Conservation (phyloP, 2,113 vertebrate genomes). For the Excalfactoria chinensis region DNA sequence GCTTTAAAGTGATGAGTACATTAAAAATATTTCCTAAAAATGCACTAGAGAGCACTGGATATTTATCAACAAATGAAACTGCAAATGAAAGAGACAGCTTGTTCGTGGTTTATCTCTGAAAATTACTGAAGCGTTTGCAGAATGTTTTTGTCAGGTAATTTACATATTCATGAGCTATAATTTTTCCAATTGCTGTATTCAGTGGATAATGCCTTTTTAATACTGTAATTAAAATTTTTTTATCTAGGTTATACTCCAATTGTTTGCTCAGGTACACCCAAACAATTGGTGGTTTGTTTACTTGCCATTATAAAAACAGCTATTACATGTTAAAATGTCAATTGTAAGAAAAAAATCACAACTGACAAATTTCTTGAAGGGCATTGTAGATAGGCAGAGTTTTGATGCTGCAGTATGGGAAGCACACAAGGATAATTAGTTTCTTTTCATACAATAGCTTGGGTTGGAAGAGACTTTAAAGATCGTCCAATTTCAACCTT, state of each 20-base stretch:
- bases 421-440: neutral
- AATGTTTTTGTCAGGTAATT: constrained; percentile 48
- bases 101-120: constrained; percentile 49
- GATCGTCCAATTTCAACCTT: neutral
- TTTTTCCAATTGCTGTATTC: constrained; percentile 58
- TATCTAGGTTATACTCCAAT: neutral
- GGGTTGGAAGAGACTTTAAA: neutral
- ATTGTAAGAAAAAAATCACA: neutral
- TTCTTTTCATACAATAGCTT: neutral
- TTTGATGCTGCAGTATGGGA: neutral
- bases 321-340: constrained; percentile 22
- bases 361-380: neutral
- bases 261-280: constrained; percentile 10
- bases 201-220: constrained; percentile 55
- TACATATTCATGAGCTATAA: constrained; percentile 50
- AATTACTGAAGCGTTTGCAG: constrained; percentile 47
- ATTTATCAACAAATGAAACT: constrained; percentile 32
- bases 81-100: constrained; percentile 30
- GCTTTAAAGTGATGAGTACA: constrained; percentile 8
- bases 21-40: constrained; percentile 27
- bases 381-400: neutral
- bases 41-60: neutral
- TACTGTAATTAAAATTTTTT: constrained; percentile 36
- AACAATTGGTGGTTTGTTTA: constrained; percentile 26
- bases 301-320: neutral